Conservation (phyloP, 2,797 vertebrate species). For the Gymnopithys bicolor region DNA sequence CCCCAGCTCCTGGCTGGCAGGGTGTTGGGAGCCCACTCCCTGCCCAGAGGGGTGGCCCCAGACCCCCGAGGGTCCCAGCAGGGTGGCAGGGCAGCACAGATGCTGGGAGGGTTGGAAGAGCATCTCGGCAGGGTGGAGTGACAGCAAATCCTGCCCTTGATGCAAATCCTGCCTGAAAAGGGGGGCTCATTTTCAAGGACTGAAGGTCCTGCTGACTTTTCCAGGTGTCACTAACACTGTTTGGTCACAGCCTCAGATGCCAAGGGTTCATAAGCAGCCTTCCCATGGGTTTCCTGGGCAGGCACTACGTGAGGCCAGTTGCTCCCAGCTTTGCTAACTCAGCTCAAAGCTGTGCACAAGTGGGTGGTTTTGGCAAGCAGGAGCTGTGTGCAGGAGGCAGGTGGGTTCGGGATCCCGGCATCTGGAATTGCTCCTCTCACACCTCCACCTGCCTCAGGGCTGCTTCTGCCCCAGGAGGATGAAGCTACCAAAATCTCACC, state of each 20-base stretch:
- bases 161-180: background rate
- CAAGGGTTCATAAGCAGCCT: fast-evolving
- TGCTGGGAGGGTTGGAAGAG: background rate
- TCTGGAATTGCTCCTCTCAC: background rate
- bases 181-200: background rate
- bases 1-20: background rate
- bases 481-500: background rate
- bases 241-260: fast-evolving
- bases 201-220: background rate
- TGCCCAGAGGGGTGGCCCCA: background rate
- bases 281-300: background rate
- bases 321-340: background rate
- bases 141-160: fast-evolving
- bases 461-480: background rate
- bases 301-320: fast-evolving
- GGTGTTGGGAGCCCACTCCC: background rate
- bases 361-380: background rate
- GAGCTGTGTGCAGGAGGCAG: background rate
- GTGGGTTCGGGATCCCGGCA: fast-evolving
- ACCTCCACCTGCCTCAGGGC: background rate
- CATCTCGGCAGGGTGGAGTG: fast-evolving
- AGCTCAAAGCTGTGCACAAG: fast-evolving
- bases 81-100: background rate
- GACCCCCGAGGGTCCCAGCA: fast-evolving
- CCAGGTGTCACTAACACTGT: fast-evolving